Conservation (phyloP, 1,140 invertebrate genomes). For the Ceratoteleas bidentatus region DNA sequence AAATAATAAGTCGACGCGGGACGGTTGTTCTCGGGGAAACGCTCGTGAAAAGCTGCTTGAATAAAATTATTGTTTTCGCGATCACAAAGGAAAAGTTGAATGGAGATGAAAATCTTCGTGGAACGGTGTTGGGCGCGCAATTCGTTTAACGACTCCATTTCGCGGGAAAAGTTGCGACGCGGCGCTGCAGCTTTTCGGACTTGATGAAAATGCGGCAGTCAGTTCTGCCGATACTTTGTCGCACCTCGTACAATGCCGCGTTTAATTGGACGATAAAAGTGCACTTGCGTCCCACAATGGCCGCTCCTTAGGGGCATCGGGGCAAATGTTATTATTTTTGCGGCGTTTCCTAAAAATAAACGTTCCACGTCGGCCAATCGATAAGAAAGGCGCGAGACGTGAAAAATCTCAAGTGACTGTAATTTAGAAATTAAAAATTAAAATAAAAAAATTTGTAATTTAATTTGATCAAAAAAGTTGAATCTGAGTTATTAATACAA, state of each 20-base stretch:
- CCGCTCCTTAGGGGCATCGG: too few relatives aligned
- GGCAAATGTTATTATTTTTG: too few relatives aligned
- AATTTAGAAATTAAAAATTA: too few relatives aligned
- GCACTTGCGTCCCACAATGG: too few relatives aligned
- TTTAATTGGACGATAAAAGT: conserved; percentile 37
- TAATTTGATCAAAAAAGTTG: too few relatives aligned
- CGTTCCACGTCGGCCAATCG: too few relatives aligned
- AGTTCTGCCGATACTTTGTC: conserved; percentile 34
- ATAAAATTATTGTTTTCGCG: conserved; percentile 61
- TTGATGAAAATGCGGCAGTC: conserved; percentile 43
- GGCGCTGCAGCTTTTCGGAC: conserved; percentile 26
- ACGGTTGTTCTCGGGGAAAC: conserved; percentile 51
- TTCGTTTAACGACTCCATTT: conserved; percentile 59
- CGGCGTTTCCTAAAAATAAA: too few relatives aligned
- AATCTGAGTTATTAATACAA: too few relatives aligned
- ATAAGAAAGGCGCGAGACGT: too few relatives aligned
- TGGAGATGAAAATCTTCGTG: conserved; percentile 52
- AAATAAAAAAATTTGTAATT: too few relatives aligned
- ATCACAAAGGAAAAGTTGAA: conserved; percentile 61
- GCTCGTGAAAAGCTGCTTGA: conserved; percentile 52
- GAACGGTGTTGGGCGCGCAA: conserved; percentile 50
- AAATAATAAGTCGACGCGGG: conserved; percentile 50
- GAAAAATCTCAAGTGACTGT: too few relatives aligned
- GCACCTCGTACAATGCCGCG: conserved; percentile 13
- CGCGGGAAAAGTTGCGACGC: conserved; percentile 50